Evolutionary conservation across 2,888 invertebrate genomes (phyloP).

Genomic region (Stegophylla sp.): DNA sequence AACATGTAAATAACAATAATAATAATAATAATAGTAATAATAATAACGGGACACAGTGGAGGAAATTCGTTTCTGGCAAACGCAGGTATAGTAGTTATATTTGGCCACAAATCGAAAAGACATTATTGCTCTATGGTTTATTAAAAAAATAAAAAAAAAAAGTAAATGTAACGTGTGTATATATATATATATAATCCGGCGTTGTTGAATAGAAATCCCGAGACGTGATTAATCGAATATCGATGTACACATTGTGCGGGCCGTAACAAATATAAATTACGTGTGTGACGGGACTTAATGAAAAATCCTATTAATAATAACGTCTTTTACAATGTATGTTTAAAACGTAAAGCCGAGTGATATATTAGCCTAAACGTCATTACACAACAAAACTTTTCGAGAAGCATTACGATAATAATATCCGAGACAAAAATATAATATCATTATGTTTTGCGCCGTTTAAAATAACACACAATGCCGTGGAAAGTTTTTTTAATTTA

Average conservation of each 20-base stretch:
- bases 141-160: slow-evolving; percentile 4
- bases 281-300: slow-evolving; percentile 47
- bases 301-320: slow-evolving; percentile 43
- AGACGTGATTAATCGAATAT: slow-evolving; percentile 37
- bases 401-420: background rate
- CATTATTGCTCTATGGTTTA: slow-evolving; percentile 11
- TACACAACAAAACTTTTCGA: background rate
- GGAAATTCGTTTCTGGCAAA: slow-evolving; percentile 17
- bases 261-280: slow-evolving; percentile 47
- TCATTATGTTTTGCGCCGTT: background rate
- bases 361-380: slow-evolving; percentile 19
- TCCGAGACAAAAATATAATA: background rate
- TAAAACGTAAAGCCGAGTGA: slow-evolving; percentile 23
- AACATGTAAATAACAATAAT: slow-evolving; percentile 61
- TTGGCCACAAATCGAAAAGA: slow-evolving; percentile 19
- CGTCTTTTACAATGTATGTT: slow-evolving; percentile 6
- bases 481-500: background rate
- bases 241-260: background rate
- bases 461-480: background rate
- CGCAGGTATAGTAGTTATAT: background rate
- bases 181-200: too few species aligned
- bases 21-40: background rate
- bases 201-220: slow-evolving; percentile 8
- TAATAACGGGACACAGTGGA: background rate
- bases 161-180: background rate